These are phyloP conservation scores for Meriones psammophilus DNA, from an alignment of 2,797 vertebrate species.

Conservation along the genomic window DNA sequence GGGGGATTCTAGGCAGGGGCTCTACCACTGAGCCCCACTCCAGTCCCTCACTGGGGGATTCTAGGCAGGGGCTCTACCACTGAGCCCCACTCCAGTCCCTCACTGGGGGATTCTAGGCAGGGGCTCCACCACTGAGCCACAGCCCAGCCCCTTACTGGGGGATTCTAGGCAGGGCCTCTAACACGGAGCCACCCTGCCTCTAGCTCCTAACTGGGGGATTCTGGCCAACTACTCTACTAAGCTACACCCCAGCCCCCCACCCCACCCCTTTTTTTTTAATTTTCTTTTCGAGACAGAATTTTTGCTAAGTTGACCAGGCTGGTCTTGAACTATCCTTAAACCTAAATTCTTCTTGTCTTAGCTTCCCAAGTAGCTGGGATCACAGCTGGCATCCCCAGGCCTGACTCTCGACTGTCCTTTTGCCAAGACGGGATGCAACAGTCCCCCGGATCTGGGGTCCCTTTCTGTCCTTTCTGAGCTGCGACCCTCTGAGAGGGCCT, in stretches of 20 bases:
- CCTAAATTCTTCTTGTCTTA: neutral
- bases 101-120: neutral
- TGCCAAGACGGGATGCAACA: neutral
- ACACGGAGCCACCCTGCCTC: neutral
- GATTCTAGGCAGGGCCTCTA: neutral
- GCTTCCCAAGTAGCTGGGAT: neutral
- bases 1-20: neutral
- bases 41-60: neutral
- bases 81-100: neutral
- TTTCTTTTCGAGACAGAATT: neutral
- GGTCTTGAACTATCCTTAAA: neutral
- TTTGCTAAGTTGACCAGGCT: neutral
- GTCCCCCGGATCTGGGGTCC: neutral
- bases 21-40: neutral
- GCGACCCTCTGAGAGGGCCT: neutral
- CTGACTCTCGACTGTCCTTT: too few relatives aligned
- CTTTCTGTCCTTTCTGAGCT: neutral
- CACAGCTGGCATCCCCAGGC: neutral
- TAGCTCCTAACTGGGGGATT: neutral
- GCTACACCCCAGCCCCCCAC: too few relatives aligned
- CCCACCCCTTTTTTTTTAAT: neutral
- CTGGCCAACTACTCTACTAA: neutral
- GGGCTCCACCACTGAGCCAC: neutral
- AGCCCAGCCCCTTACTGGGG: neutral
- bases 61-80: neutral